These are phyloP conservation scores for Drosophila orena DNA, from an alignment of 1,140 invertebrate genomes.

Conservation along the genomic window DNA sequence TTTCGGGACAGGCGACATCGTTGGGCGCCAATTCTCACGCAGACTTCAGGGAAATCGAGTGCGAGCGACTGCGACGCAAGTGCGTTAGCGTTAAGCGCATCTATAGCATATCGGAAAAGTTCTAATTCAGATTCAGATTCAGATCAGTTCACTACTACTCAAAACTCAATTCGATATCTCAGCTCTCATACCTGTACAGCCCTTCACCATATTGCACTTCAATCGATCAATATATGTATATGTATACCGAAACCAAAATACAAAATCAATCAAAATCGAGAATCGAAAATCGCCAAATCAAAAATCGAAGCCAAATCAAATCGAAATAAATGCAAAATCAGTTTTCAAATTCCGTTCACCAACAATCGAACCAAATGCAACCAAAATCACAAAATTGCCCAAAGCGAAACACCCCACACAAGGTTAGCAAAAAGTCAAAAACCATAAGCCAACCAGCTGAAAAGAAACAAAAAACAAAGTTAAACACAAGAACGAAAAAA, in stretches of 20 bases:
- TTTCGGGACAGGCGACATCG: constrained; percentile 12
- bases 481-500: not conserved
- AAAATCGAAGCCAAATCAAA: constrained; percentile 25
- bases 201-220: constrained; percentile 39
- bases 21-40: constrained; percentile 70
- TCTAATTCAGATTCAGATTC: constrained; percentile 53
- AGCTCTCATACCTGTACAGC: constrained; percentile 34
- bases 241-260: constrained; percentile 12
- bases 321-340: constrained; percentile 39
- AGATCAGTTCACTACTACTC: constrained; percentile 24
- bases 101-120: constrained; percentile 84
- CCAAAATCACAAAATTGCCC: constrained; percentile 81
- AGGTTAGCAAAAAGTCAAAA: constrained; percentile 69
- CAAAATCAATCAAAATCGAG: constrained; percentile 33
- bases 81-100: constrained; percentile 84
- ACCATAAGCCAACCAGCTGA: constrained; percentile 32
- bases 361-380: constrained; percentile 63
- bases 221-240: constrained; percentile 20
- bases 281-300: constrained; percentile 23
- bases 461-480: not conserved
- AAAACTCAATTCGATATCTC: constrained; percentile 31
- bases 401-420: constrained; percentile 77
- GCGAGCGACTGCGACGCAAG: constrained; percentile 81
- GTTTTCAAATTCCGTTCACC: constrained; percentile 42
- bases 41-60: constrained; percentile 82